Conservation (phyloP, 2,113 vertebrate species). For the Crotalus helleri region DNA sequence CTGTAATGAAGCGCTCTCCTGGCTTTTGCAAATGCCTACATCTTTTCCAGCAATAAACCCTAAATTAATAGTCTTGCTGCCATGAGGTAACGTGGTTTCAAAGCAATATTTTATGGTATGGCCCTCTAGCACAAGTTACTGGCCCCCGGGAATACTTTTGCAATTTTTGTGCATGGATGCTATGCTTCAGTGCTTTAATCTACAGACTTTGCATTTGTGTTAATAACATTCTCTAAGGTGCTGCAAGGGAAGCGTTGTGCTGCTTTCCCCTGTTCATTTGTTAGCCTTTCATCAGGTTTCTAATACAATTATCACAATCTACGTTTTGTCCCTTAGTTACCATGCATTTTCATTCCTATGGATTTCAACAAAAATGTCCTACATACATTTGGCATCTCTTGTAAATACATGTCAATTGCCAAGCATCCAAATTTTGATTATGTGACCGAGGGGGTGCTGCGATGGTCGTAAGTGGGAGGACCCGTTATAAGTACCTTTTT, state of each 20-base stretch:
- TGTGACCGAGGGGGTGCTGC: neutral
- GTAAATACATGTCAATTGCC: neutral
- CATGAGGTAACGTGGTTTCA: slow-evolving; percentile 28
- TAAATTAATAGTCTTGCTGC: slow-evolving; percentile 27
- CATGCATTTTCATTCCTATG: neutral
- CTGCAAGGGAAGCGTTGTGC: neutral
- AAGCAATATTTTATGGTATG: neutral
- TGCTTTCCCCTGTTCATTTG: neutral
- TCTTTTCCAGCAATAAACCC: slow-evolving; percentile 17
- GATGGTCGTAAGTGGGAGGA: neutral
- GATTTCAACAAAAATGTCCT: neutral
- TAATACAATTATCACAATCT: neutral
- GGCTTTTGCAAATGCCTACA: neutral
- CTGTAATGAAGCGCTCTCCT: slow-evolving; percentile 24
- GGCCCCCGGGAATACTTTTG: slow-evolving; percentile 24
- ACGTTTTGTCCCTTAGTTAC: neutral
- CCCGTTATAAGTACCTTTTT: neutral
- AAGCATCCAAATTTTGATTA: neutral
- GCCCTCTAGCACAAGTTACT: slow-evolving; percentile 17
- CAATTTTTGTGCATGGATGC: slow-evolving; percentile 6
- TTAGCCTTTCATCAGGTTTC: neutral
- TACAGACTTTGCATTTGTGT: slow-evolving; percentile 29
- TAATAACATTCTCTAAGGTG: neutral
- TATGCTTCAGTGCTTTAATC: neutral
- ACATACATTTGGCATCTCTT: neutral